phyloP scores from a whole-genome alignment of 1,140 invertebrate genomes.

The Eumeta japonica region DNA sequence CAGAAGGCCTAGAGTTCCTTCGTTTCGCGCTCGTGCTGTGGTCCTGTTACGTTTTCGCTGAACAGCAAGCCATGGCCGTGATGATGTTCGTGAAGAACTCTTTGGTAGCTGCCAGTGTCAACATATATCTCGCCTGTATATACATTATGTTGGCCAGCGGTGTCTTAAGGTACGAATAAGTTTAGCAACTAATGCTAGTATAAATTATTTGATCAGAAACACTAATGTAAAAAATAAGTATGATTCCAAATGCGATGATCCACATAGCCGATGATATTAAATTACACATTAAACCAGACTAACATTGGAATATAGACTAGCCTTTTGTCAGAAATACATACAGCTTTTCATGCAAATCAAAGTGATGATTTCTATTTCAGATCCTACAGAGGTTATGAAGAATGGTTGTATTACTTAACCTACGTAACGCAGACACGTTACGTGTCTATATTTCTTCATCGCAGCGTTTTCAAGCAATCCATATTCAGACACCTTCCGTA shows the following conservation, averaged over 20 bases:
- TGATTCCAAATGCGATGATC: too few species aligned
- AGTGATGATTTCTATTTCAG: constrained; percentile 38
- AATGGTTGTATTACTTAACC: constrained; percentile 78
- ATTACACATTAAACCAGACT: too few species aligned
- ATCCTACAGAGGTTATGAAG: constrained; percentile 70
- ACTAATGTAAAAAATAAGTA: background rate
- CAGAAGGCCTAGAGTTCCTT: constrained; percentile 54
- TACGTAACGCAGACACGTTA: constrained; percentile 77
- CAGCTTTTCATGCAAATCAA: constrained; percentile 2
- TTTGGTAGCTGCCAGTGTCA: constrained; percentile 72
- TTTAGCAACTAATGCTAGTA: background rate
- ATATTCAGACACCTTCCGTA: constrained; percentile 53
- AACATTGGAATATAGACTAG: too few species aligned
- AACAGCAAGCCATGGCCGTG: constrained; percentile 80
- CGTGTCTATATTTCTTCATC: constrained; percentile 69
- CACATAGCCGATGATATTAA: too few species aligned
- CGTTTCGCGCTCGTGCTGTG: constrained; percentile 70
- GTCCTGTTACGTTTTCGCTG: constrained; percentile 78
- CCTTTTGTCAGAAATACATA: constrained; percentile 8
- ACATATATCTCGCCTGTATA: constrained; percentile 72
- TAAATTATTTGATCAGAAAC: background rate
- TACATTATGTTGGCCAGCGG: constrained; percentile 76
- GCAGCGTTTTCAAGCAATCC: constrained; percentile 64
- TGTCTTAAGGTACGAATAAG: constrained; percentile 66
- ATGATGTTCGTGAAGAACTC: constrained; percentile 79